Evolutionary conservation across 1,140 invertebrate species (phyloP).

Genomic region (Drosophila bocki): DNA sequence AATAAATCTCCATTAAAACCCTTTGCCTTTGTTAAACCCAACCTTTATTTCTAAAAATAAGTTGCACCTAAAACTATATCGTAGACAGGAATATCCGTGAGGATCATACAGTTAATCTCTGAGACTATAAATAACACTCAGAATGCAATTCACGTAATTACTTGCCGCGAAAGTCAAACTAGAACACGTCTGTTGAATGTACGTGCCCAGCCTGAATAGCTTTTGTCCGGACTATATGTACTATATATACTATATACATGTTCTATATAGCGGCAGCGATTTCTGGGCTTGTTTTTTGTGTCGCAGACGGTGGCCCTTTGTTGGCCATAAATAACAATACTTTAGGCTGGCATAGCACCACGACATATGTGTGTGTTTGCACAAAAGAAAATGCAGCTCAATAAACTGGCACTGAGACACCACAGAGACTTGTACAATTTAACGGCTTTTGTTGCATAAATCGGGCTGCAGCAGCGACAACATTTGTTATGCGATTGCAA

Average conservation of each 20-base stretch:
- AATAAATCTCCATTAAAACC: background rate
- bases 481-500: constrained; percentile 82
- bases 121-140: constrained; percentile 27
- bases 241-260: constrained; percentile 38
- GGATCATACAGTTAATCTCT: constrained; percentile 37
- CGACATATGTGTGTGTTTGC: constrained; percentile 21
- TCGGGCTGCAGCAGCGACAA: constrained; percentile 65
- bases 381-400: constrained; percentile 77
- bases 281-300: constrained; percentile 45
- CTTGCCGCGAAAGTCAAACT: constrained; percentile 57
- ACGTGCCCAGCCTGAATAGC: constrained; percentile 64
- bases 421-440: constrained; percentile 77
- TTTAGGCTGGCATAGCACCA: constrained; percentile 2
- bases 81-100: constrained; percentile 39
- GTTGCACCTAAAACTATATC: constrained; percentile 1
- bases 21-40: background rate
- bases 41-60: background rate
- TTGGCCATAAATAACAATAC: constrained; percentile 67
- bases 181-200: constrained; percentile 69
- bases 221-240: constrained; percentile 28
- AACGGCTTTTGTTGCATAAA: constrained; percentile 83
- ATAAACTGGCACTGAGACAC: constrained; percentile 72
- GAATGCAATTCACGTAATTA: constrained; percentile 72
- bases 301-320: constrained; percentile 50
- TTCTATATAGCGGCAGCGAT: constrained; percentile 58